Evolutionary conservation across 2,113 vertebrate species (phyloP).

Genomic region (Rallus limicola): DNA sequence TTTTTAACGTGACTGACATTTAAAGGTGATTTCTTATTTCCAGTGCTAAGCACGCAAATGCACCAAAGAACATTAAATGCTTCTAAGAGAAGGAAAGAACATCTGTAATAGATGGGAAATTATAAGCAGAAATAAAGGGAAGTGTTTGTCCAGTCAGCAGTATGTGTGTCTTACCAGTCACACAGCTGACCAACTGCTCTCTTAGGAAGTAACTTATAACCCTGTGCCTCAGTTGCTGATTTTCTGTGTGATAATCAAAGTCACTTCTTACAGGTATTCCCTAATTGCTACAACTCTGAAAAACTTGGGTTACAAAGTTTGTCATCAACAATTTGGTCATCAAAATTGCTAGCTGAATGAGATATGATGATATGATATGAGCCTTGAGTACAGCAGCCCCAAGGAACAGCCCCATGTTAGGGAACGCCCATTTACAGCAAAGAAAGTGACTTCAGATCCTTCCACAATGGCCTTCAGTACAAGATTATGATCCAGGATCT

Average conservation of each 20-base stretch:
- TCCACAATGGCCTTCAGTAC: background rate
- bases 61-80: background rate
- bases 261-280: background rate
- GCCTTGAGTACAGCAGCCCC: background rate
- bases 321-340: too few relatives aligned
- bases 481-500: background rate
- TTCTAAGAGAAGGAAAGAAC: background rate
- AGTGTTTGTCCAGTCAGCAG: background rate
- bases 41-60: background rate
- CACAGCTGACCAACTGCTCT: rapidly evolving
- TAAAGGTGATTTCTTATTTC: background rate
- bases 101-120: background rate
- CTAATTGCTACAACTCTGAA: background rate
- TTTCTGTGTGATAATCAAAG: background rate
- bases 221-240: background rate
- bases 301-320: background rate
- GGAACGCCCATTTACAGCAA: background rate
- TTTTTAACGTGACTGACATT: background rate
- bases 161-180: background rate
- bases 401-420: background rate
- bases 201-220: background rate
- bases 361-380: background rate
- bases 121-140: background rate
- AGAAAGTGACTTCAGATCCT: background rate
- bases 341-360: background rate